Evolutionary conservation across 2,888 invertebrate genomes (phyloP), one percentile per base, ranked within the genome.

Genomic region (Perizoma affinitatum): DNA sequence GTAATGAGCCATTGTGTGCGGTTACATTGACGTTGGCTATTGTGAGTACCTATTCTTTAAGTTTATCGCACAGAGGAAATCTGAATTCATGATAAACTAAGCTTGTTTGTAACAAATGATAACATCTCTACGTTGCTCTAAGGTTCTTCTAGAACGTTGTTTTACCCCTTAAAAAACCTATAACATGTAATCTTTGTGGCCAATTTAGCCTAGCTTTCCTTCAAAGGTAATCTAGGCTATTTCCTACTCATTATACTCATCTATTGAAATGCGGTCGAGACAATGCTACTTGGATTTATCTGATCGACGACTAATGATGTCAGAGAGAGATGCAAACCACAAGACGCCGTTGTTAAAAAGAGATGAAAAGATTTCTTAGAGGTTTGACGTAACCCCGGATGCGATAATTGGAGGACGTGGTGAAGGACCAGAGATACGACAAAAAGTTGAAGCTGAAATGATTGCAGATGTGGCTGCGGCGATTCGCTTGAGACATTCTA

Each of bases 1-100:
- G 70, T 73, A 75, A 74, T 73, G 72, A 74, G 71, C 58, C 70
- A 69, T 76, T 75, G 75, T 76, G 60, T 68, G 47, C 55, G 51
- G 66, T 75, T 74, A 72, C 74, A 67, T 60, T 65, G 66, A 63
- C 67, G 61, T 33, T 40, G 48, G 48, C 55, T 53, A 63, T 63
- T 63, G 63, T 63, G 58, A 47, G 54, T 58, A 22, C 22, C 22
- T 22, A 34, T 52, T 52, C 58, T 59, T 51, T 45, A n/a, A 22
- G 9, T 35, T 49, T 59, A 58, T 58, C 58, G 33, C 11, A 8
- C 35, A 11, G 48, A 49, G 58, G 55, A 51, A 58, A 63, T 63
- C 63, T 55, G 45, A 52, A 63, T 52, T 42, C 45, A 54, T 42
- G 36, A 42, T 42, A 45, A 41, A 40, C 44, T 5, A 44, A 35